Evolutionary conservation across 2,113 vertebrate species (phyloP).

Genomic region (Podarcis muralis): DNA sequence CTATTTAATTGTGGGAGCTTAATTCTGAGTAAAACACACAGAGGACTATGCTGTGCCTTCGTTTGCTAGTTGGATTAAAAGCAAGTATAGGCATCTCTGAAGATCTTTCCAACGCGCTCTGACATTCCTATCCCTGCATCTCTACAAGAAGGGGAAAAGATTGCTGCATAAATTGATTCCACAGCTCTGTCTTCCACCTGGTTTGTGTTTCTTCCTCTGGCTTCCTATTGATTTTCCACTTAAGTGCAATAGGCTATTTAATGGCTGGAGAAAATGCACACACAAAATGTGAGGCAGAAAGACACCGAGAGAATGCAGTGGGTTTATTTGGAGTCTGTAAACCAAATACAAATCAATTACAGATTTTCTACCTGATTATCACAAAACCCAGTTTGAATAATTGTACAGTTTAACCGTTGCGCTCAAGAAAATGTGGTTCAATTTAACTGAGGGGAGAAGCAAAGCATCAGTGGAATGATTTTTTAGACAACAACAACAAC

Average conservation of each 20-base stretch:
- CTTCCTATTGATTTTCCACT: slow-evolving; percentile 52
- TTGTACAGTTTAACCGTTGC: neutral
- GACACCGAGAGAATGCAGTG: neutral
- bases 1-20: neutral
- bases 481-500: neutral
- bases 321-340: slow-evolving; percentile 19
- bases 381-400: slow-evolving; percentile 36
- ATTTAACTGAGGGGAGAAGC: neutral
- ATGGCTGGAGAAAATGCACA: slow-evolving; percentile 1
- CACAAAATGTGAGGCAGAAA: neutral
- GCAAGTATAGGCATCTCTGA: neutral
- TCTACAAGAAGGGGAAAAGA: slow-evolving; percentile 31
- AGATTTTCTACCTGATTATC: slow-evolving; percentile 22
- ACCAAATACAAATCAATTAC: slow-evolving; percentile 12
- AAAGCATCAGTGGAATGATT: neutral
- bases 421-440: slow-evolving; percentile 1
- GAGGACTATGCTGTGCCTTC: neutral
- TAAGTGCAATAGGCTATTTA: slow-evolving; percentile 19
- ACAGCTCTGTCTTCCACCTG: slow-evolving; percentile 20
- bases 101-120: slow-evolving; percentile 10
- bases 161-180: slow-evolving; percentile 24
- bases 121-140: slow-evolving; percentile 15
- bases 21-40: neutral
- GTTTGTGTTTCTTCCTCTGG: slow-evolving; percentile 35
- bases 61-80: slow-evolving; percentile 16